Conservation (phyloP, 2,888 invertebrate species). For the Rotaria sp. region DNA sequence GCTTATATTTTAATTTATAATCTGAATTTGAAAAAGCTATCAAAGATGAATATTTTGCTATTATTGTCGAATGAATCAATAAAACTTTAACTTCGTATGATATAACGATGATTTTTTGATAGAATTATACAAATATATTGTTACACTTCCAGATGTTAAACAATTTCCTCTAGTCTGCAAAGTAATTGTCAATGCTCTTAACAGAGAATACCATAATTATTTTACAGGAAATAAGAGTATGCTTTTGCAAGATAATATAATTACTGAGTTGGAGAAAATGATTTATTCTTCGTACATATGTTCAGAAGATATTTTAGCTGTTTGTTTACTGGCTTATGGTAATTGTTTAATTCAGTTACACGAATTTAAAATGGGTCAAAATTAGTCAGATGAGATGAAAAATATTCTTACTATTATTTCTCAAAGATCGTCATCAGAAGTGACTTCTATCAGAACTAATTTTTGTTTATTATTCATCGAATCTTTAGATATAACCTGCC, state of each 20-base stretch:
- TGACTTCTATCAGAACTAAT: background rate
- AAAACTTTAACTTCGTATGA: background rate
- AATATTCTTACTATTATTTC: background rate
- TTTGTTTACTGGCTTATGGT: background rate
- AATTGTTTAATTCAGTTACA: background rate
- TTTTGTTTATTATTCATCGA: background rate
- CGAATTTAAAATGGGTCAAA: background rate
- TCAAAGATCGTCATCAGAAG: background rate
- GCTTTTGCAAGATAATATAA: background rate
- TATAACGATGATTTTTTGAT: background rate
- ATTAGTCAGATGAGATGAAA: background rate
- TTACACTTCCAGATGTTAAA: background rate
- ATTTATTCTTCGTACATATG: background rate
- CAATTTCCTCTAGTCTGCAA: background rate
- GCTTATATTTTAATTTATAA: background rate
- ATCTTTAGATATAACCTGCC: background rate
- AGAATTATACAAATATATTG: background rate
- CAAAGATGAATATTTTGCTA: background rate
- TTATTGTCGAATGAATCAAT: background rate
- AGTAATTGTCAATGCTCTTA: background rate
- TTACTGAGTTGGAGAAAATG: background rate
- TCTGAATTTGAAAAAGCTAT: background rate
- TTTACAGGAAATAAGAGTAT: background rate
- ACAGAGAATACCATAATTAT: background rate
- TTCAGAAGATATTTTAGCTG: background rate